Conservation (phyloP, 2,797 vertebrate species). For the Synanceia verrucosa region DNA sequence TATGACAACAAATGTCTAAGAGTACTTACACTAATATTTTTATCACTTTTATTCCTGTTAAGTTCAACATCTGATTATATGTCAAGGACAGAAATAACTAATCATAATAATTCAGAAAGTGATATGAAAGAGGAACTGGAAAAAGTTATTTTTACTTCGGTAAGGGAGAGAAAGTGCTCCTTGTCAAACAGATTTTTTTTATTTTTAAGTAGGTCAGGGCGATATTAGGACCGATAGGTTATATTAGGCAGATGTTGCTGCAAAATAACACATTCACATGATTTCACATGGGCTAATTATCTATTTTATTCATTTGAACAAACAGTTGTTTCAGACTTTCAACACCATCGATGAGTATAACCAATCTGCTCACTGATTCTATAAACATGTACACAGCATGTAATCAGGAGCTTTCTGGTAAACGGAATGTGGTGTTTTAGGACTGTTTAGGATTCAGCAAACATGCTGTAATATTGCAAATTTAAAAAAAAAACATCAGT, state of each 20-base stretch:
- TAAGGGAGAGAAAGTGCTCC: not conserved
- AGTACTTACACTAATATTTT: not conserved
- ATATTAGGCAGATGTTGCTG: not conserved
- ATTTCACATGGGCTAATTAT: not conserved
- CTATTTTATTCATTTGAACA: not conserved
- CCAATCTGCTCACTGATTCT: not conserved
- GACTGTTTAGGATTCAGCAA: not conserved
- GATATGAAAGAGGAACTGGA: slow-evolving; percentile 52
- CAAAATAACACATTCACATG: not conserved
- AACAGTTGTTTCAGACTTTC: not conserved
- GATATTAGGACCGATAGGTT: not conserved
- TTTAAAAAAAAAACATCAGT: not conserved
- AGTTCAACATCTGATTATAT: not conserved
- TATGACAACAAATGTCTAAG: slow-evolving; percentile 1
- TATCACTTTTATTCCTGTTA: not conserved
- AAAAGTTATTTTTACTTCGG: slow-evolving; percentile 13
- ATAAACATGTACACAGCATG: slow-evolving; percentile 1
- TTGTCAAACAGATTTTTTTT: slow-evolving; percentile 18
- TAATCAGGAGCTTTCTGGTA: not conserved
- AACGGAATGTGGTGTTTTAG: slow-evolving; percentile 5
- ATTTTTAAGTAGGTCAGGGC: slow-evolving; percentile 7
- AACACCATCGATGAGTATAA: not conserved
- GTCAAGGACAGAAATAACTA: slow-evolving; percentile 24
- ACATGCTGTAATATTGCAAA: not conserved
- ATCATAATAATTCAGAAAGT: not conserved